Evolutionary conservation across 2,797 vertebrate genomes (phyloP), one percentile per base, ranked within the genome.

Genomic region (Periparus ater): DNA sequence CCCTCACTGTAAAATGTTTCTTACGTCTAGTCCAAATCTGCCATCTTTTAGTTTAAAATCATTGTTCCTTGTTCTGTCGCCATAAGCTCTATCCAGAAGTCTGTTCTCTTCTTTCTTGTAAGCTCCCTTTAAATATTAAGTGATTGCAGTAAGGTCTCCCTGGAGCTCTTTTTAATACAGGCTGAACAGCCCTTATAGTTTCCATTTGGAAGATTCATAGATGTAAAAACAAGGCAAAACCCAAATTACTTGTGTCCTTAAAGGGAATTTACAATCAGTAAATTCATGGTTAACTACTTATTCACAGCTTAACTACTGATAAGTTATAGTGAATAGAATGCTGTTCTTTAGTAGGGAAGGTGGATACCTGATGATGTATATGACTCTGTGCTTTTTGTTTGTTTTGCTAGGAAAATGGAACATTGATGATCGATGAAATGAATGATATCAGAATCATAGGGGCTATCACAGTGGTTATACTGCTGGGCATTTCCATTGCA

Each of bases 401-500:
- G 15, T 42, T 94, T 88, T 89, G 3, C 42, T 95, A 99, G 99
- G 96, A 97, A 92, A 95, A 96, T 48, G 98, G 98, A 32, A 95
- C 97, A 0, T 2, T 98, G 83, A 99, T 99, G 99, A 97, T 99
- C 1, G 99, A 99, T 97, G 61, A 97, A 38, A 91, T 97, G 79
- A 99, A 99, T 86, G 99, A 99, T 61, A 98, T 99, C 91, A 98
- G 99, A 91, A 99, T 99, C 95, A 98, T 99, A 54, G 99, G 99
- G 42, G 99, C 99, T 91, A 99, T 99, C 92, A 99, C 99, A 0
- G 98, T 99, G 9, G 98, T 99, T 66, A 66, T 99, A 51, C 98
- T 99, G 29, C 96, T 99, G 68, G 99, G 99, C 21, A 99, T 99
- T 96, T 99, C 99, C 4, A 98, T 99, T 80, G 99, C 99, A 54